Base-by-base conservation (phyloP, 2,113 vertebrate species). In the Okapia johnstoni region DNA sequence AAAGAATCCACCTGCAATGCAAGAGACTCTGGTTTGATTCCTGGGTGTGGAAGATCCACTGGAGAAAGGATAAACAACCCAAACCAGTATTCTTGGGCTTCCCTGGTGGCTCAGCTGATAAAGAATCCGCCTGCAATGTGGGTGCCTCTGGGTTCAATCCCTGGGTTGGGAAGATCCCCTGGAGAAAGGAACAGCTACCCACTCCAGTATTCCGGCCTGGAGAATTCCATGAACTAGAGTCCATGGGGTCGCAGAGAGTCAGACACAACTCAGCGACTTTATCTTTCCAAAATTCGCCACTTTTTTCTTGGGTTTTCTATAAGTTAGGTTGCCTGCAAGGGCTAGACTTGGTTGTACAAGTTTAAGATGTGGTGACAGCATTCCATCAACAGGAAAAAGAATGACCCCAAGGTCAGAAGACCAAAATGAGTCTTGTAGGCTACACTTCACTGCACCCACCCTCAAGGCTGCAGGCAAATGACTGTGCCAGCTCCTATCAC, bases 11-110 rank as follows among this genome's bases (percentile, higher is more conserved):
- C 21, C n/a, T 25, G 36, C 66, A 40, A 40, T 73, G 66, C 66
- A 40, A 21, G n/a, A 73, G 21, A 40, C 36, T 36, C 66, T 0
- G 0, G 21, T 23, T 73, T 2, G 0, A 73, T 40, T 36, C 36
- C 21, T 73, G 36, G 21, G n/a, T 73, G n/a, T 40, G 66, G 36
- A 73, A 73, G n/a, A 73, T 19, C 19, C 0, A 0, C n/a, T 40
- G 66, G 19, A 73, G 36, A 73, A 73, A 40, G 19, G 19, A 6
- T 13, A 73, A 36, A n/a, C 66, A 40, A 40, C 66, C 21, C 36
- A 73, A 10, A 73, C 10, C 66, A 40, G 36, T 73, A 40, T 73
- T 73, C 66, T 66, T 66, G 61, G 33, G 33, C 16, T 66, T 19
- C 16, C 33, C 61, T 40, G 66, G 66, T 40, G 66, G 21, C 36